Evolutionary conservation across 2,113 vertebrate genomes (phyloP).

Genomic region (Dolichotis patagonum): DNA sequence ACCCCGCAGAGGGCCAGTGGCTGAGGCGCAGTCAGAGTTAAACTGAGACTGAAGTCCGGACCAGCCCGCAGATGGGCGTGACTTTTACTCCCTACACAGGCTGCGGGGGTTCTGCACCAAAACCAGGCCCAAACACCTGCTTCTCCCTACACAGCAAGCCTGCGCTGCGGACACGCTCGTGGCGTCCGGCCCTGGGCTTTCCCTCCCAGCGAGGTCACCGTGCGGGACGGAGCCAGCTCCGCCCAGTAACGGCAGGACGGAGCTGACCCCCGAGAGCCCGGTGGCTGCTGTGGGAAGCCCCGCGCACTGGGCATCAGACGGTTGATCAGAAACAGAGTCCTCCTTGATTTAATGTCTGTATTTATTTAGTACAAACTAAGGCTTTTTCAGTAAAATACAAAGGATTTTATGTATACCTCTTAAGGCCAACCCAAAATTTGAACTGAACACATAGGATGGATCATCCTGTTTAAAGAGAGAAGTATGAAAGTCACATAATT

Average conservation of each 20-base stretch:
- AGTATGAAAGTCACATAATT: not conserved
- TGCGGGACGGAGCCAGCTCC: not conserved
- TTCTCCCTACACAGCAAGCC: too few species aligned
- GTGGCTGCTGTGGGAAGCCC: not conserved
- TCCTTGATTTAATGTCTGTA: not conserved
- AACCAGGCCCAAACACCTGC: too few species aligned
- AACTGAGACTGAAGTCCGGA: not conserved
- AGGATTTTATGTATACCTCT: not conserved
- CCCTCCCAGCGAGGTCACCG: too few species aligned
- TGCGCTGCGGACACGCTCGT: too few species aligned
- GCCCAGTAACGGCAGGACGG: not conserved
- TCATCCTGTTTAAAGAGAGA: not conserved
- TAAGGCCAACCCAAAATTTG: not conserved
- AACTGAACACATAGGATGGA: not conserved
- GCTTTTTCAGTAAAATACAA: not conserved
- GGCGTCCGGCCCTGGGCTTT: too few species aligned
- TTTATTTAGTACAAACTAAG: not conserved
- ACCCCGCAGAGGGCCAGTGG: not conserved
- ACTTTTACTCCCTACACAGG: too few species aligned
- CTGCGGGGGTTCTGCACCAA: too few species aligned
- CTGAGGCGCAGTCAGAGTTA: not conserved
- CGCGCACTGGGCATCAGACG: not conserved
- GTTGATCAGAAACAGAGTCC: not conserved
- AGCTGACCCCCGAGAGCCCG: not conserved
- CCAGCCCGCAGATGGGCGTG: too few species aligned